Evolutionary conservation across 2,888 invertebrate species (phyloP), one percentile per base, ranked within the genome.

Genomic region (Mesorhabditis spiculigera): DNA sequence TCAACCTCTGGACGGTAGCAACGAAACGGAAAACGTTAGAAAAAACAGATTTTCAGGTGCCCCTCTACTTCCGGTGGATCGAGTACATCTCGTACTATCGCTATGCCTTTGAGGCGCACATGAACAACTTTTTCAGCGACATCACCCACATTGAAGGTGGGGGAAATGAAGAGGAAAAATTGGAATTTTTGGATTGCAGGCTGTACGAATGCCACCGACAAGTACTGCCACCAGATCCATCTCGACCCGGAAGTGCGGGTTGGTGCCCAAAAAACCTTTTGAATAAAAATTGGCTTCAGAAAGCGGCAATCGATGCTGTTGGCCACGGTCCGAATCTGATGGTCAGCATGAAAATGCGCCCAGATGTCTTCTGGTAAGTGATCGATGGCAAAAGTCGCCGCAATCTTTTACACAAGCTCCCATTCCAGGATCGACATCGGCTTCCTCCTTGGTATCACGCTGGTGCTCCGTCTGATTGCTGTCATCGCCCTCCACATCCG

Each of bases 81-180:
- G 75, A 85, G 71, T 86, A 85, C 73, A n/a, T 86, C 6, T 86
- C 86, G 5, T 86, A 85, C 86, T 83, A 86, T 73, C 79, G 82
- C 67, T 86, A 85, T 70, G 72, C 81, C 16, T 86, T 85, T 72
- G 86, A 86, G 74, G 78, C 84, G 5, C 66, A 83, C 10, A 71
- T 81, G 28, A 72, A 86, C 13, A 85, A 86, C 71, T 82, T 85
- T 71, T 86, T 85, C 85, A 63, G 69, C 10, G 66, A 81, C 68
- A 74, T 85, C 13, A 75, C 72, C 16, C 16, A 68, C 63, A 81
- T 86, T 50, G 68, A 42, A 43, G 65, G 65, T 65, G 70, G 69
- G 70, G 69, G 72, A 10, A 71, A 72, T 68, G 63, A 70, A 43
- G 67, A 73, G 28, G 44, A 68, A 13, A 68, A 70, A 28, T 28